phyloP scores from a whole-genome alignment of 2,113 vertebrate species.

The Baryphthengus martii region DNA sequence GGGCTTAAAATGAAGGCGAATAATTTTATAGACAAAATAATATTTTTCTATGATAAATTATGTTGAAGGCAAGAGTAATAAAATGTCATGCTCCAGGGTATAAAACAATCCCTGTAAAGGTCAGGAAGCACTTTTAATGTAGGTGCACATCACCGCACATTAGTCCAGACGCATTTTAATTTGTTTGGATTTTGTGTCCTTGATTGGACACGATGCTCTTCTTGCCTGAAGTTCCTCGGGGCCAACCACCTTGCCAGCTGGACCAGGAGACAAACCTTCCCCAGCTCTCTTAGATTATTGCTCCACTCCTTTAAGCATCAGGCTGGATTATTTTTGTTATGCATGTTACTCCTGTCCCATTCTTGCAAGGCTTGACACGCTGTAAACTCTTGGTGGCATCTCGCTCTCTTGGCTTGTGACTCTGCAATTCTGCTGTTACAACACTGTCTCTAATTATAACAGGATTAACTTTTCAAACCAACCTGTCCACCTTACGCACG shows the following conservation, averaged over 20 bases:
- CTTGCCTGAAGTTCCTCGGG: background rate
- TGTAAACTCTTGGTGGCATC: background rate
- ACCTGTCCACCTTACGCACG: background rate
- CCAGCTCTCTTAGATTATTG: background rate
- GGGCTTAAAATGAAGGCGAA: background rate
- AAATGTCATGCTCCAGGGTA: constrained; percentile 23
- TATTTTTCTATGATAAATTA: constrained; percentile 51
- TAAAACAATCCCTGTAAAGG: constrained; percentile 26
- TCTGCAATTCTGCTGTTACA: background rate
- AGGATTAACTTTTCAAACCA: background rate
- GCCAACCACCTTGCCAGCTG: background rate
- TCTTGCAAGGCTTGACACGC: background rate
- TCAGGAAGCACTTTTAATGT: background rate
- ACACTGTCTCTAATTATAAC: background rate
- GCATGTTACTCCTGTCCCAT: background rate
- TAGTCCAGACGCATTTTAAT: constrained; percentile 1
- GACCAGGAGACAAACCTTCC: background rate
- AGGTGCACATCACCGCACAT: background rate
- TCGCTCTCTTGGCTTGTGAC: background rate
- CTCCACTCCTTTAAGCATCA: background rate
- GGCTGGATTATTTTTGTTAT: background rate
- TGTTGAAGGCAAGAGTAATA: constrained; percentile 12
- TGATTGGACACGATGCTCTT: background rate
- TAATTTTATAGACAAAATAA: constrained; percentile 53
- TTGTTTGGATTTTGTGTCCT: background rate